Base-by-base conservation (phyloP, 2,113 vertebrate genomes). In the Actenoides lindsayi region DNA sequence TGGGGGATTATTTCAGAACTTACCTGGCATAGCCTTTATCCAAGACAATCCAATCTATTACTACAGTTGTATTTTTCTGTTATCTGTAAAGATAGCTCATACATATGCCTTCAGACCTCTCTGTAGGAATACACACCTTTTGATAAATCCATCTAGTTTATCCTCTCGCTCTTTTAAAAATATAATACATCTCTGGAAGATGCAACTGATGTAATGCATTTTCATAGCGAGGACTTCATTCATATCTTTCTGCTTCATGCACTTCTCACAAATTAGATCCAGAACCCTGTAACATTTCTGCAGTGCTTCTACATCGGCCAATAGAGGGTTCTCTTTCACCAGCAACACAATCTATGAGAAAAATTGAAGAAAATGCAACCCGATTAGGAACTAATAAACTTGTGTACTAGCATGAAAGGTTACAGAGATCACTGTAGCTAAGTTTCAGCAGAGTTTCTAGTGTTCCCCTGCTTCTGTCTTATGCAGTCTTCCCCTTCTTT, bases 181-280 rank as follows among this genome's bases (percentile, higher is more conserved):
- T 9, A 92, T 97, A 56, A 98, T 96, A 30, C 99, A 99, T 91
- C 99, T 99, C 87, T 99, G 99, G 89, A 99, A 98, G 96, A 99
- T 97, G 50, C 99, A 99, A 93, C 99, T 99, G 96, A 99, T 98
- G 94, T 99, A 99, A 96, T 99, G 99, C 99, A 99, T 99, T 98
- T 99, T 99, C 98, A 99, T 98, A 93, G 99, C 99, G 82, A 99
- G 97, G n/a, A 99, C 99, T 98, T 99, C 99, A 81, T 99, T 99
- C 99, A 99, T 99, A 68, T 99, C 99, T 97, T 98, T 98, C 94
- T 99, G 99, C 96, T 99, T 99, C 98, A 99, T 99, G 91, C 99
- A 99, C 80, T 99, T 99, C 98, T 99, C 99, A 71, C 99, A 99
- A 94, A 99, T 99, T 60, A 99, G 98, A 96, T 99, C 99, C 99